Evolutionary conservation across 2,113 vertebrate genomes (phyloP).

Genomic region (Xiphias gladius): DNA sequence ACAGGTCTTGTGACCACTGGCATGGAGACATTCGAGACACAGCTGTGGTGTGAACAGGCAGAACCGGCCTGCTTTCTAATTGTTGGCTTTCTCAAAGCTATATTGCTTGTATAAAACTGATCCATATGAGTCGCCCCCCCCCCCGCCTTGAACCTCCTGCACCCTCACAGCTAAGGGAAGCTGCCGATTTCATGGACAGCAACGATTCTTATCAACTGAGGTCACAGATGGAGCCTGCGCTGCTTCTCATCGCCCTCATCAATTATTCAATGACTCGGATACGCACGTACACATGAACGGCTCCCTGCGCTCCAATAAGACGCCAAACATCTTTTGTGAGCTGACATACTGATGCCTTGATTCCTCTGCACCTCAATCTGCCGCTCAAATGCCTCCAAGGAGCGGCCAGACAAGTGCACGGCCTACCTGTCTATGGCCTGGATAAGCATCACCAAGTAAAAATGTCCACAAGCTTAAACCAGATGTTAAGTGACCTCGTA

Average conservation of each 20-base stretch:
- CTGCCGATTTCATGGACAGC: slow-evolving; percentile 44
- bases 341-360: slow-evolving; percentile 17
- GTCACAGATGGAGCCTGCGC: slow-evolving; percentile 52
- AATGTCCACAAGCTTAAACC: slow-evolving; percentile 11
- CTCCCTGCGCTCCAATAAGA: slow-evolving; percentile 22
- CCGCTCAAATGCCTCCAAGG: background rate
- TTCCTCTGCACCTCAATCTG: slow-evolving; percentile 2
- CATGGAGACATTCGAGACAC: slow-evolving; percentile 17
- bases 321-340: slow-evolving; percentile 13
- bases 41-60: slow-evolving; percentile 1
- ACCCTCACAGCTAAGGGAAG: slow-evolving; percentile 30
- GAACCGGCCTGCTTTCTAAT: background rate
- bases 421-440: background rate
- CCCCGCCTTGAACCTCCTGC: background rate
- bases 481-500: background rate
- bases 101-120: slow-evolving; percentile 28
- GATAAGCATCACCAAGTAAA: background rate
- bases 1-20: background rate
- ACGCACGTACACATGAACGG: slow-evolving; percentile 19
- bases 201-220: slow-evolving; percentile 53
- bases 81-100: background rate
- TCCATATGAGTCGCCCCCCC: slow-evolving; percentile 5
- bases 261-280: slow-evolving; percentile 58
- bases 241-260: slow-evolving; percentile 38
- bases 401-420: background rate